Base-by-base conservation (phyloP, 2,113 vertebrate genomes). In the Notarius lentiginosus region DNA sequence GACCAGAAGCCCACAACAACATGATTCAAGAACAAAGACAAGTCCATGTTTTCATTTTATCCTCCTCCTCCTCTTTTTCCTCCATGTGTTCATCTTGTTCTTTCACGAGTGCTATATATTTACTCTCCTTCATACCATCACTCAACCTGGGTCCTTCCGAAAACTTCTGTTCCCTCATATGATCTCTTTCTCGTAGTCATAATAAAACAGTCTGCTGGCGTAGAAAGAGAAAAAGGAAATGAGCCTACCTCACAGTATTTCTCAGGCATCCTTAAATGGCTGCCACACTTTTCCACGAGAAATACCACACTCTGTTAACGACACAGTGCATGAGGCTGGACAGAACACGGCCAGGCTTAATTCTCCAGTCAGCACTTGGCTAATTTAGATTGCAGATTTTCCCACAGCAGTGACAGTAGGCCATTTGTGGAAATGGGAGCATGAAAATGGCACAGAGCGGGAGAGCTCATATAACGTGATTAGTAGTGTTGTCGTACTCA, bases 301-400 rank as follows among this genome's bases (percentile, higher is more conserved):
- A 91, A 92, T 90, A 82, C 86, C 91, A 88, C 53, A 87, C 88
- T 81, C 79, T 89, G 90, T 88, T 81, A 89, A 87, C 79, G 83
- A 73, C 55, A 61, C 56, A 82, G 85, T 15, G 22, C 72, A 55
- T 15, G 6, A 63, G 58, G 34, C 34, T 20, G 7, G 72, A 17
- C 2, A 51, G 24, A 61, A 7, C 24, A 4, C 10, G 14, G 53
- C 51, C 63, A 70, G 60, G 84, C 49, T 77, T 34, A 20, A 65
- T 20, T 30, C n/a, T 11, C 51, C 11, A 6, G 27, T 34, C 17
- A 56, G 27, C 63, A 5, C 65, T 22, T 0, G 49, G 61, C 11
- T 86, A 55, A 49, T 72, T 81, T 61, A 51, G 34, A 61, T 51
- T 1, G 15, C 24, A 60, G 65, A 61, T 58, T 72, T 82, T 87